Conservation (phyloP, 2,797 vertebrate species). For the Eurystomus glaucurus region DNA sequence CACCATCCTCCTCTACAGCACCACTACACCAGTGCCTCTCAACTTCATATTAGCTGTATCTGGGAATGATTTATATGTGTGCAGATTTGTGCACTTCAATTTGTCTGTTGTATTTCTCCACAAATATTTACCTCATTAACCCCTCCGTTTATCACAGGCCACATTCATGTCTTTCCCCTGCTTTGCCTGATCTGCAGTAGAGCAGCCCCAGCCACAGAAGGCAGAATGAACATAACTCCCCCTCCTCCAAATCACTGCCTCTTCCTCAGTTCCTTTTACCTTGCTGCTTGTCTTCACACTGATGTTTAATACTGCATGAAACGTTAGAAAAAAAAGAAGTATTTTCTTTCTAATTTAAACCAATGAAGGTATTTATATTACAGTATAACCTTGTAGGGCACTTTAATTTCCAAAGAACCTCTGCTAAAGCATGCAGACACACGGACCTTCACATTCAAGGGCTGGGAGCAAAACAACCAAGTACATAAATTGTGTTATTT, state of each 20-base stretch:
- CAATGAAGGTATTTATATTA: not conserved
- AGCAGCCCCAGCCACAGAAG: not conserved
- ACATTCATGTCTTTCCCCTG: accelerated
- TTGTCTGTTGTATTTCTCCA: not conserved
- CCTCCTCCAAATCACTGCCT: not conserved
- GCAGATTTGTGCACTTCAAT: not conserved
- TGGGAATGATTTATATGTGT: no score
- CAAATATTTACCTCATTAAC: not conserved
- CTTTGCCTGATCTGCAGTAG: not conserved
- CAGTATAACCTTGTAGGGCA: not conserved
- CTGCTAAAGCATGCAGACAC: not conserved
- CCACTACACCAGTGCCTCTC: accelerated
- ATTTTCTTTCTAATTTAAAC: not conserved
- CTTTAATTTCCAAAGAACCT: not conserved
- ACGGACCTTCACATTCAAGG: not conserved
- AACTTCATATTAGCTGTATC: not conserved
- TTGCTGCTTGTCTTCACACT: not conserved
- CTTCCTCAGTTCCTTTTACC: not conserved
- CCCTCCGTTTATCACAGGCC: not conserved
- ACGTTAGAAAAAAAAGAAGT: not conserved
- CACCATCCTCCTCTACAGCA: accelerated
- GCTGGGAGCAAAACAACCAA: not conserved
- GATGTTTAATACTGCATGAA: not conserved
- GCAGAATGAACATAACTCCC: accelerated
- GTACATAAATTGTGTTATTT: not conserved